These are phyloP conservation scores for Molanna angustata DNA, from an alignment of 2,888 invertebrate species.

Conservation along the genomic window DNA sequence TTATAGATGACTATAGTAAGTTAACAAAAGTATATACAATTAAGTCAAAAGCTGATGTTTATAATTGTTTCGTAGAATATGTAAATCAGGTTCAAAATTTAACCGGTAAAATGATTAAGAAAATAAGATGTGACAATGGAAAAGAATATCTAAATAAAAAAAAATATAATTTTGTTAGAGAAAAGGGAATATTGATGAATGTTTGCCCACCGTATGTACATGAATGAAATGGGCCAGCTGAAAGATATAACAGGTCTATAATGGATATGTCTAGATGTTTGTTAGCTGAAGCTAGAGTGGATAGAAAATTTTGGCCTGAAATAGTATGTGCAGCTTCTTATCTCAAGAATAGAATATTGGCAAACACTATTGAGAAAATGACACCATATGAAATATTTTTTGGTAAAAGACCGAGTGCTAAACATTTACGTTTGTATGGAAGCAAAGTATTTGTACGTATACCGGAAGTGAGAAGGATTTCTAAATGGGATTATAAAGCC, in stretches of 20 bases:
- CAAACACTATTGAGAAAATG: not conserved
- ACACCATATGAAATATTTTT: slow-evolving; percentile 2
- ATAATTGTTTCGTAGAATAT: not conserved
- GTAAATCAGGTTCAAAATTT: not conserved
- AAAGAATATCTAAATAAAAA: not conserved
- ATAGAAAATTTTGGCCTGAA: not conserved
- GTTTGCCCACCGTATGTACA: not conserved
- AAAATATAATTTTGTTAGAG: not conserved
- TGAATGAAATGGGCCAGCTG: not conserved
- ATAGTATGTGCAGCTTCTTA: not conserved
- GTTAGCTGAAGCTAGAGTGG: not conserved
- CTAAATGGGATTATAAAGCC: not conserved
- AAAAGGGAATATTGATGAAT: not conserved
- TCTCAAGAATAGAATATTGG: not conserved
- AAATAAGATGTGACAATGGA: not conserved
- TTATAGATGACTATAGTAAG: not conserved
- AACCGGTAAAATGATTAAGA: not conserved
- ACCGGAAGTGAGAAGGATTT: not conserved
- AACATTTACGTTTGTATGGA: not conserved
- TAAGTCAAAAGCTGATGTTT: not conserved
- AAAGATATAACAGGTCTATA: slow-evolving; percentile 2
- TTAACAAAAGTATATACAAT: not conserved
- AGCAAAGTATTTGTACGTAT: not conserved
- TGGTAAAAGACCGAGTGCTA: not conserved
- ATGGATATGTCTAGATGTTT: slow-evolving; percentile 4